These are phyloP conservation scores for Pelagia noctiluca DNA, from an alignment of 30 jellyfish, hydroid and myxozoan genomes.

Conservation along the genomic window DNA sequence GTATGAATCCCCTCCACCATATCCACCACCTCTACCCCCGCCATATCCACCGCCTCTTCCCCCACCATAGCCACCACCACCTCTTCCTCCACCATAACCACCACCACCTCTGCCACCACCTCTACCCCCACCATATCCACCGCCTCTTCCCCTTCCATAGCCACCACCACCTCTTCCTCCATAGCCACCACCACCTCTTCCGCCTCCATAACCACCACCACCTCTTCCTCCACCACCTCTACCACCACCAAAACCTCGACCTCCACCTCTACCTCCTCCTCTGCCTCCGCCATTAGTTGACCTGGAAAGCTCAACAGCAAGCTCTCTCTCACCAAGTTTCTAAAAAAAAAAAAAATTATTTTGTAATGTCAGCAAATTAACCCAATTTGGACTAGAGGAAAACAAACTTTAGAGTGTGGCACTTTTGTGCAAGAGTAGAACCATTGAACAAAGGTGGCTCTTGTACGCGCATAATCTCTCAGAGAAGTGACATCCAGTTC, in stretches of 20 bases:
- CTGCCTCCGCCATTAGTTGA: conserved; percentile 76
- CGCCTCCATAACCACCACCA: conserved; percentile 33
- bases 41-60: conserved; percentile 10
- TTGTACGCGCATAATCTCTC: too few relatives aligned
- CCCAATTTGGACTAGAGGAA: too few relatives aligned
- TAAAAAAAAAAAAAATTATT: conserved; percentile 1
- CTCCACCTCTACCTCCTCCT: conserved; percentile 76
- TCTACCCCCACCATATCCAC: background rate
- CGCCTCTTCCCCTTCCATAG: background rate
- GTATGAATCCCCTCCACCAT: conserved; percentile 19
- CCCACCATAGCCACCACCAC: conserved; percentile 24
- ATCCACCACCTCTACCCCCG: background rate
- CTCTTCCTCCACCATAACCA: conserved; percentile 27
- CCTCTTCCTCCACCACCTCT: conserved; percentile 22
- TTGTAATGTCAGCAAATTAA: too few relatives aligned
- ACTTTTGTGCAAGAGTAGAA: too few relatives aligned
- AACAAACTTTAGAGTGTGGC: too few relatives aligned
- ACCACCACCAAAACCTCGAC: conserved; percentile 55
- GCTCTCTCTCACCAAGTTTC: conserved; percentile 57
- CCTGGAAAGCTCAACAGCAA: conserved; percentile 71
- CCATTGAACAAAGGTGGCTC: too few relatives aligned
- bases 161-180: conserved; percentile 31
- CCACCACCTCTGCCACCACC: conserved; percentile 34
- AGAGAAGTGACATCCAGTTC: too few relatives aligned
- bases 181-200: conserved; percentile 21